These are phyloP conservation scores for Lepeophtheirus nordmannii DNA, from an alignment of 2,888 invertebrate genomes.

Conservation along the genomic window DNA sequence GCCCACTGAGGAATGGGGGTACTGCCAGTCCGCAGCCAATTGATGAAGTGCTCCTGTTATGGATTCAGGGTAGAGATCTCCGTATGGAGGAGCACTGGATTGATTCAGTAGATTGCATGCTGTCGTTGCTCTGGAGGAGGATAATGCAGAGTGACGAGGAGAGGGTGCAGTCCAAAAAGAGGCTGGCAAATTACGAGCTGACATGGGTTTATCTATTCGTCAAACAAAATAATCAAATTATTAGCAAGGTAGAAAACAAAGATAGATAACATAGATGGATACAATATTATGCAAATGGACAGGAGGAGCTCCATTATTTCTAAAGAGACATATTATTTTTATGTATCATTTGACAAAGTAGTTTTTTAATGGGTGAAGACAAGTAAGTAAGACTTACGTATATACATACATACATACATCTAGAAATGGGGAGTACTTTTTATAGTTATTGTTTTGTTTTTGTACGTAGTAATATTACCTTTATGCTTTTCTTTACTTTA, in stretches of 20 bases:
- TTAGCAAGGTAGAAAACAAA: not conserved
- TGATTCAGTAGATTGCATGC: not conserved
- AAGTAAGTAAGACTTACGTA: too few species aligned
- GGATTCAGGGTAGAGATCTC: not conserved
- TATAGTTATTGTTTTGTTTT: too few species aligned
- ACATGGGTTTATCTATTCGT: not conserved
- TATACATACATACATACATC: too few species aligned
- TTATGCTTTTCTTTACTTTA: too few species aligned
- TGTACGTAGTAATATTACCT: too few species aligned
- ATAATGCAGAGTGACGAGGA: not conserved
- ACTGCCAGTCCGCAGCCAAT: not conserved
- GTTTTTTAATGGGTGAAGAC: too few species aligned
- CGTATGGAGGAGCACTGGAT: not conserved
- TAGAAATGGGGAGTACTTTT: too few species aligned
- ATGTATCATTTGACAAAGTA: too few species aligned
- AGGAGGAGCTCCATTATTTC: too few species aligned
- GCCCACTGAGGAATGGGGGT: not conserved
- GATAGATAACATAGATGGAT: too few species aligned
- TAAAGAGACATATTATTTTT: too few species aligned
- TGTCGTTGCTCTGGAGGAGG: not conserved
- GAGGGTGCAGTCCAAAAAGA: not conserved
- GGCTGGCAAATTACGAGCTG: constrained; percentile 1
- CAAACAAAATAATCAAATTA: not conserved
- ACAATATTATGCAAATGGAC: too few species aligned
- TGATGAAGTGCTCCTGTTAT: constrained; percentile 5